Percentiles rank a stretch among this genome's conserved stretches.
These are phyloP conservation scores for Hymenopus coronatus DNA, from an alignment of 2,888 invertebrate species.

Conservation along the genomic window DNA sequence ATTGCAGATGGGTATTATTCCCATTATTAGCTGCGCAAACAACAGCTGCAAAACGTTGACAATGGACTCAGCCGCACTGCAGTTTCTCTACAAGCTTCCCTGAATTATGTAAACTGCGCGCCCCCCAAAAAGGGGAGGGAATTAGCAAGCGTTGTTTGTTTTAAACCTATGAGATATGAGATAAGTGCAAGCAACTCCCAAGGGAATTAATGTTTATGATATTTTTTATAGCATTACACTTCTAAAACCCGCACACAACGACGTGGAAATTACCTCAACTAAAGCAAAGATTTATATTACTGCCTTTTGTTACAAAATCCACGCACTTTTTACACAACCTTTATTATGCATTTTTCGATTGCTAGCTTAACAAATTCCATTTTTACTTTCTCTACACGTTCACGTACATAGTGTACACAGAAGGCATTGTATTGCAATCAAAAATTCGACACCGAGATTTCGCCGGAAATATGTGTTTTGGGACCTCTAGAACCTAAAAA, in stretches of 20 bases:
- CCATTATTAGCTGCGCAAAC: slow-evolving; percentile 22
- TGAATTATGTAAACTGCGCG: neutral
- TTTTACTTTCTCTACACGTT: too few species aligned
- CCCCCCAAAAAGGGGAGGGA: neutral
- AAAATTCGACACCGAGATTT: too few species aligned
- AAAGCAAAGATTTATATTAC: neutral
- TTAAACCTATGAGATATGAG: neutral
- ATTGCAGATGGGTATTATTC: slow-evolving; percentile 34
- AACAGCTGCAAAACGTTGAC: neutral
- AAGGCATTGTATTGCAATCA: too few species aligned
- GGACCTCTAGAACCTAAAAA: too few species aligned
- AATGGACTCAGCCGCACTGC: neutral
- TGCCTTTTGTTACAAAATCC: neutral
- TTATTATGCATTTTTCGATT: neutral
- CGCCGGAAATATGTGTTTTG: too few species aligned
- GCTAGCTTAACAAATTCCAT: too few species aligned
- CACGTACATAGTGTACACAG: too few species aligned
- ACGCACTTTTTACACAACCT: neutral
- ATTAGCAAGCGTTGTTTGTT: neutral
- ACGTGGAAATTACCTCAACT: neutral
- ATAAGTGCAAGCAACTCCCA: neutral
- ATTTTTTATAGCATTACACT: neutral
- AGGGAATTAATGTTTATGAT: neutral
- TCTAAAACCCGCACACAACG: neutral
- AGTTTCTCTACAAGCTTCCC: neutral